A percentile compares a stretch with the other conserved stretches of the same genome.
phyloP scores from a whole-genome alignment of 2,113 vertebrate genomes.

The Brachyhypopomus occidentalis region DNA sequence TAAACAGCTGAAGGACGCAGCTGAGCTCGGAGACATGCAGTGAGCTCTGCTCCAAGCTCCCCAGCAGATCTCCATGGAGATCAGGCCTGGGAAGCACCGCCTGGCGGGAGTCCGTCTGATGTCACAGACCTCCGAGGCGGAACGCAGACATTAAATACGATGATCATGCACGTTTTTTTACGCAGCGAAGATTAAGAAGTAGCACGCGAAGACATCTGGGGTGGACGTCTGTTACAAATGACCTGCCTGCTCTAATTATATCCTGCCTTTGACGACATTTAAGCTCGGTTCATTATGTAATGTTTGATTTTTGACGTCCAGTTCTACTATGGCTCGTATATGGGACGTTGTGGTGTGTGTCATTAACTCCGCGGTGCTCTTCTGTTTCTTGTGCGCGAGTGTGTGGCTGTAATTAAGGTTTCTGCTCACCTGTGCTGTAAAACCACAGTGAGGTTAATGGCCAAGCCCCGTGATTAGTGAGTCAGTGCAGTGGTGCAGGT shows the following conservation, averaged over 20 bases:
- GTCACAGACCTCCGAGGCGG: not conserved
- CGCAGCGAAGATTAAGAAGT: not conserved
- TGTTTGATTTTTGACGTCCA: no score
- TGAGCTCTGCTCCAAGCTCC: not conserved
- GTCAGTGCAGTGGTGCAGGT: not conserved
- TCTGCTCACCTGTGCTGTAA: constrained; percentile 3
- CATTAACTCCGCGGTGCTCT: not conserved
- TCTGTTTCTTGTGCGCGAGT: not conserved
- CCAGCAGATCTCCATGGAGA: constrained; percentile 14
- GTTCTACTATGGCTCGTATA: no score
- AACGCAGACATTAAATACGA: not conserved
- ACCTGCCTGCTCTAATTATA: not conserved
- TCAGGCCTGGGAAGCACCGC: not conserved
- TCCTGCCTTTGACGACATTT: not conserved
- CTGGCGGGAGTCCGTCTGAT: not conserved
- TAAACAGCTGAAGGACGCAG: constrained; percentile 8
- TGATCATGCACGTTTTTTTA: not conserved
- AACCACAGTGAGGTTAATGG: constrained; percentile 31
- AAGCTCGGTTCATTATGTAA: not conserved
- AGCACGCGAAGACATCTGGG: not conserved
- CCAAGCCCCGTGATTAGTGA: constrained; percentile 11
- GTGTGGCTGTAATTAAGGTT: constrained; percentile 2
- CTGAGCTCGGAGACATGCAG: constrained; percentile 8
- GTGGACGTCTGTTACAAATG: not conserved
- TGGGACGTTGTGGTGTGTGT: not conserved